phyloP scores from a whole-genome alignment of 2,888 invertebrate species.

The Amiota communis region DNA sequence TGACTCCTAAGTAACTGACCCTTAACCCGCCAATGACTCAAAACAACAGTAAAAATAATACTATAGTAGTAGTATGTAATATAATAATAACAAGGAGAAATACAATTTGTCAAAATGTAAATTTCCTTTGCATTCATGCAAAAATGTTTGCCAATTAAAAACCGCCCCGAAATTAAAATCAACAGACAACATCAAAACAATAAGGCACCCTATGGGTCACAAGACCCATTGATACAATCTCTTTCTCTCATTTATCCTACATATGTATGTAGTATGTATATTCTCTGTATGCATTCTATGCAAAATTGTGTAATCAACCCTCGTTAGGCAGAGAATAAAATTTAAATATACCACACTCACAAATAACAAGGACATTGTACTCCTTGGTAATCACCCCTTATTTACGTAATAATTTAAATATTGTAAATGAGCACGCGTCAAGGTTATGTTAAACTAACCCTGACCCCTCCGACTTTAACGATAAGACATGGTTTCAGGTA shows the following conservation, averaged over 20 bases:
- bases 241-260: too few species aligned
- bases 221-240: neutral
- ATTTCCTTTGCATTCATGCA: constrained; percentile 43
- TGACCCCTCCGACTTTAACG: neutral
- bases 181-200: neutral
- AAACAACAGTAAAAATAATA: constrained; percentile 35
- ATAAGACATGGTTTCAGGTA: neutral
- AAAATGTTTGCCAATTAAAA: constrained; percentile 25
- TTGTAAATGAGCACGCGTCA: constrained; percentile 4
- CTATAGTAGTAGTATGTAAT: too few species aligned
- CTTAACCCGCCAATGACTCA: constrained; percentile 49
- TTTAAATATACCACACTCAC: constrained; percentile 15
- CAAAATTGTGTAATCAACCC: constrained; percentile 11
- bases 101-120: constrained; percentile 63
- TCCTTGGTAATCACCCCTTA: constrained; percentile 6
- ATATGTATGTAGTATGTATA: neutral
- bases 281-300: neutral
- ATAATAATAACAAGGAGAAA: constrained; percentile 39
- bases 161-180: constrained; percentile 24
- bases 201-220: neutral
- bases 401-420: neutral
- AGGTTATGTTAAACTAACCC: constrained; percentile 17
- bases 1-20: constrained; percentile 19
- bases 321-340: constrained; percentile 9
- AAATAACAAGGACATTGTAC: neutral